phyloP scores from a whole-genome alignment of 2,888 invertebrate genomes.

The Creontiades dilutus region DNA sequence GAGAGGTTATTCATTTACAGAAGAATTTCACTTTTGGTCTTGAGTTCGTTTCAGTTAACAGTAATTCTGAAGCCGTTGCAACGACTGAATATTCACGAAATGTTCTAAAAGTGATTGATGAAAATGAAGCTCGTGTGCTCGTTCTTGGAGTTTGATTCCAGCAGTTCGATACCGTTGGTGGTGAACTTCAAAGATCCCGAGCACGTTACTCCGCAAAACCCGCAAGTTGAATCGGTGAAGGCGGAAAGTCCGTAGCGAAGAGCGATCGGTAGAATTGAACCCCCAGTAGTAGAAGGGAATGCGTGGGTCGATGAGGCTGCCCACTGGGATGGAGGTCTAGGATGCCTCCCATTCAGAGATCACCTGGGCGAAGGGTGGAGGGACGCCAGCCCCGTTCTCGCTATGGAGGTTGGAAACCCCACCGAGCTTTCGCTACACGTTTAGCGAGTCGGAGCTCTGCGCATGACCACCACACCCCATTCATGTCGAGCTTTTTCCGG shows the following conservation, averaged over 20 bases:
- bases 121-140: too few species aligned
- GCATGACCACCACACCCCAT: constrained; percentile 47
- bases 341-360: constrained; percentile 18
- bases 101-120: too few species aligned
- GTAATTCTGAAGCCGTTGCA: too few species aligned
- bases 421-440: neutral
- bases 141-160: too few species aligned
- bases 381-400: neutral
- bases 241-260: neutral
- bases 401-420: neutral
- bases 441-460: neutral
- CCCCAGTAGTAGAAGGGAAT: constrained; percentile 9
- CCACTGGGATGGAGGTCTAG: neutral
- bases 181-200: too few species aligned
- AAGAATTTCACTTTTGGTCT: too few species aligned
- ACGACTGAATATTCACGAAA: too few species aligned
- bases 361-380: neutral
- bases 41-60: too few species aligned
- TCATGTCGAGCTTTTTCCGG: constrained; percentile 44
- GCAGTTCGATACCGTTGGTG: too few species aligned
- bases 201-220: too few species aligned
- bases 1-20: too few species aligned
- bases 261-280: neutral
- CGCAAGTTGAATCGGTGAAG: neutral
- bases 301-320: neutral